Base-by-base conservation (phyloP, 2,888 invertebrate species). In the Maniola hyperantus region DNA sequence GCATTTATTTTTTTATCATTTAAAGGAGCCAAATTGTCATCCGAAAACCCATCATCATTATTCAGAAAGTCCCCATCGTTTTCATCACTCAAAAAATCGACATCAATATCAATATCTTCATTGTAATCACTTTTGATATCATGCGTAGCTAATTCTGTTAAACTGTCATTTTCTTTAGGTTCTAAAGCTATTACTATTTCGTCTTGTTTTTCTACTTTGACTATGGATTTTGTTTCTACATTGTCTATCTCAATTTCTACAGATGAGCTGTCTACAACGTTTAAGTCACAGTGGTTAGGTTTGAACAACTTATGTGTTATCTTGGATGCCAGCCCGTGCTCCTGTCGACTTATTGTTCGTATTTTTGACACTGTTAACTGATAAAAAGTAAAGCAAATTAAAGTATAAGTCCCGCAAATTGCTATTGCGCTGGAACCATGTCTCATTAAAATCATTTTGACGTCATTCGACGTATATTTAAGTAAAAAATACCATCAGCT, bases 301-400 rank as follows among this genome's bases (percentile, higher is more conserved):
- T 20, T 11, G 42, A 57, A 57, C 0, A 20, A 5, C 20, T 20
- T 57, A 11, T 39, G 15, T 15, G 11, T 39, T 57, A 57, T 39
- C 20, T 42, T 57, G 7, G 57, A 57, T 20, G 5, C 18, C 13
- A 57, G 18, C 10, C 15, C 5, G 13, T 39, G 11, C 6, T 42
- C 18, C 0, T 20, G 20, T 0, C 42, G 39, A 6, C 20, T 57
- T 18, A 57, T 57, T 5, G 57, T 57, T 13, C 18, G 20, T 57
- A 57, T 42, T 18, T 42, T 2, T 6, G 39, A 2, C 13, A 57
- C 57, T 1, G 57, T 57, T 20, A 57, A 13, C 57, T 57, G 57
- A 42, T 42, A 57, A 39, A 42, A 39, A 11, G 6, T 4, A 39
- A 6, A 48, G n/a, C n/a, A n/a, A n/a, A n/a, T n/a, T n/a, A n/a